These are phyloP conservation scores for Cyrtorhinus lividipennis DNA, from an alignment of 1,140 invertebrate genomes.

Conservation along the genomic window DNA sequence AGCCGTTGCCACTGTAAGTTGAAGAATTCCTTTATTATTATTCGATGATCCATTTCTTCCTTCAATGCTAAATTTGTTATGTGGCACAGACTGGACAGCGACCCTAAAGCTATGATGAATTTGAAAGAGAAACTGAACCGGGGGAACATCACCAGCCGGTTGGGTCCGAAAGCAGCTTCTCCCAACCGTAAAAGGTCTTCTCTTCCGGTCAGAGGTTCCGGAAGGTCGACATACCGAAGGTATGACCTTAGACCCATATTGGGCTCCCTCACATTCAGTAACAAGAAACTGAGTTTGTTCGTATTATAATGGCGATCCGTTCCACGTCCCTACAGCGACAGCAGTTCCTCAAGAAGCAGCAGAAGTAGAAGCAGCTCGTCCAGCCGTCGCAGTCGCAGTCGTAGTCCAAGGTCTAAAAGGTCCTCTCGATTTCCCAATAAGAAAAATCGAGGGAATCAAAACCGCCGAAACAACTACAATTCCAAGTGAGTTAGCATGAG, in stretches of 20 bases:
- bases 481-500: conserved; percentile 12
- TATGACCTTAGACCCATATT: too few relatives aligned
- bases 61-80: neutral
- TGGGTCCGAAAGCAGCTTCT: neutral
- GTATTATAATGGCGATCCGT: too few relatives aligned
- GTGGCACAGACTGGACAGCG: conserved; percentile 18
- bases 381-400: conserved; percentile 27
- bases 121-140: conserved; percentile 14
- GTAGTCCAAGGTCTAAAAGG: conserved; percentile 21
- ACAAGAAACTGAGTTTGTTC: too few relatives aligned
- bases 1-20: conserved; percentile 56
- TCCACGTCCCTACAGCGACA: conserved; percentile 14
- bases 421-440: conserved; percentile 17
- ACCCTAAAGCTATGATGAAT: conserved; percentile 21
- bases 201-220: neutral
- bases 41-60: neutral
- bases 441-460: neutral
- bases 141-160: neutral
- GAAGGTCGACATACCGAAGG: conserved; percentile 1
- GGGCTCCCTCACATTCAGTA: too few relatives aligned
- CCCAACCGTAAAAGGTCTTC: neutral
- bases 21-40: too few relatives aligned
- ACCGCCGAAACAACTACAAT: neutral
- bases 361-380: conserved; percentile 27
- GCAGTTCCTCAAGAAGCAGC: conserved; percentile 18